Conservation (phyloP, 2,888 invertebrate genomes). For the Heliconius erato region DNA sequence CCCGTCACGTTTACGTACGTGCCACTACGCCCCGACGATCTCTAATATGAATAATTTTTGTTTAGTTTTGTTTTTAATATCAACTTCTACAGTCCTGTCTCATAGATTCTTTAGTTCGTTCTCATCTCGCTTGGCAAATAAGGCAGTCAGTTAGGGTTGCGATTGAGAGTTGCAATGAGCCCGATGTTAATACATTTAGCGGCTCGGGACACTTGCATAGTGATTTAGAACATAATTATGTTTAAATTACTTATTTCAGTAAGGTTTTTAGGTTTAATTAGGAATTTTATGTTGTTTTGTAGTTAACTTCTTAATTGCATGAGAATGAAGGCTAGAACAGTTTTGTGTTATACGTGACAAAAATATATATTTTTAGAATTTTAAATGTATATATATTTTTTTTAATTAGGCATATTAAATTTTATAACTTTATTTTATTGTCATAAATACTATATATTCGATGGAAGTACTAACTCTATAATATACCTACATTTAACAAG, state of each 20-base stretch:
- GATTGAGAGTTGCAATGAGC: conserved; percentile 76
- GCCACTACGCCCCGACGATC: too few species aligned
- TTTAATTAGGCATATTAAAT: neutral
- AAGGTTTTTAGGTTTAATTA: conserved; percentile 28
- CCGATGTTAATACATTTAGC: conserved; percentile 58
- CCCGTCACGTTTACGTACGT: too few species aligned
- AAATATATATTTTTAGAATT: neutral
- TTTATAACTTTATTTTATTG: neutral
- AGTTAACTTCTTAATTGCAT: neutral
- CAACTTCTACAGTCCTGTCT: conserved; percentile 56
- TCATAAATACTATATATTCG: too few species aligned
- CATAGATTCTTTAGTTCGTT: conserved; percentile 53
- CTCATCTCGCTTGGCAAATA: conserved; percentile 73
- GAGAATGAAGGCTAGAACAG: neutral
- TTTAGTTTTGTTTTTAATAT: neutral
- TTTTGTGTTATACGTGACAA: neutral
- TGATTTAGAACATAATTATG: conserved; percentile 74
- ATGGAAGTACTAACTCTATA: too few species aligned
- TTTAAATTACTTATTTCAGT: conserved; percentile 51
- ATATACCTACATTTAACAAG: too few species aligned
- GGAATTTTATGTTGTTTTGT: conserved; percentile 15
- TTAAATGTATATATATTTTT: neutral
- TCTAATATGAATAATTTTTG: too few species aligned
- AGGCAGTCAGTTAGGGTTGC: conserved; percentile 82
- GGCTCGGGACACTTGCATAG: conserved; percentile 51